These are phyloP conservation scores for Corapipo altera DNA, from an alignment of 2,113 vertebrate species.

Conservation along the genomic window DNA sequence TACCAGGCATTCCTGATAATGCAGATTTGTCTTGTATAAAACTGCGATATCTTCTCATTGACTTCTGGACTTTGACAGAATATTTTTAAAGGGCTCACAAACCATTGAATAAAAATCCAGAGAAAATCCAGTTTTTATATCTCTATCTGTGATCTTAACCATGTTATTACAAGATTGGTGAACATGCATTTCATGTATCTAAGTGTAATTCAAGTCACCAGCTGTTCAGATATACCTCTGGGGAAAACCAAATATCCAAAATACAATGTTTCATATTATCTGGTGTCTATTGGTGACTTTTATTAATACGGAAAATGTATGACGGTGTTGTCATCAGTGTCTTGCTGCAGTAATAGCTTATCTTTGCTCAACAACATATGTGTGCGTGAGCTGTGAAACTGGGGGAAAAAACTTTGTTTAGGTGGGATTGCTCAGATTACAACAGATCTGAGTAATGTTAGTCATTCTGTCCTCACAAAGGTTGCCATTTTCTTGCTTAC, in stretches of 20 bases:
- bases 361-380: not conserved
- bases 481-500: not conserved
- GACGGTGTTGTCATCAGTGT: not conserved
- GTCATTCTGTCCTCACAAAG: not conserved
- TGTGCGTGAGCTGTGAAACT: not conserved
- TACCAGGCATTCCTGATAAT: not conserved
- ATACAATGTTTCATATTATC: not conserved
- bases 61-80: not conserved
- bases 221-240: not conserved
- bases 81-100: not conserved
- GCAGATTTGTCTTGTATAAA: not conserved
- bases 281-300: not conserved
- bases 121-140: not conserved
- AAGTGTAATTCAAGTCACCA: not conserved
- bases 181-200: accelerated
- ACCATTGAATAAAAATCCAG: not conserved
- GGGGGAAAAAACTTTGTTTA: not conserved
- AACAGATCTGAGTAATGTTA: not conserved
- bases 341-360: not conserved
- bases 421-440: not conserved
- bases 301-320: not conserved
- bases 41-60: not conserved
- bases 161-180: not conserved
- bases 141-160: not conserved
- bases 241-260: not conserved